A percentile compares a stretch with the other conserved stretches of the same genome.
phyloP scores from a whole-genome alignment of 2,797 vertebrate genomes.

The Glossophaga mutica region DNA sequence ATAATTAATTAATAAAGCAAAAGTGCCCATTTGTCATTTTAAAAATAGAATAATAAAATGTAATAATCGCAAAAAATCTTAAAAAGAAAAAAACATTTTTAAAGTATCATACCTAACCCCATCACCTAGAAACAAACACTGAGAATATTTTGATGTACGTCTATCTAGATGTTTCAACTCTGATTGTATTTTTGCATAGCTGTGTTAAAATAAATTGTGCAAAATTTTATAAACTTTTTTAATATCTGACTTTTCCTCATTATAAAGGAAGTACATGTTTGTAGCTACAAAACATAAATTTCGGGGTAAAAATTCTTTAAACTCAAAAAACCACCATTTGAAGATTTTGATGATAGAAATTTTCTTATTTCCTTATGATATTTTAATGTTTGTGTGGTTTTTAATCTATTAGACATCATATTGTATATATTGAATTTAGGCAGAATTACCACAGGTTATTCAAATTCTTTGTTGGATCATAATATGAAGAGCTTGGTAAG shows the following conservation, averaged over 20 bases:
- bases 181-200: neutral
- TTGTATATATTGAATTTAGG: neutral
- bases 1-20: neutral
- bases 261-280: neutral
- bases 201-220: neutral
- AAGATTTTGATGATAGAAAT: neutral
- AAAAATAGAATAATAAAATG: neutral
- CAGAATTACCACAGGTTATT: neutral
- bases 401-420: neutral
- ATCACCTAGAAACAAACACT: neutral
- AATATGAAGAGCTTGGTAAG: neutral
- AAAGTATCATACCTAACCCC: neutral
- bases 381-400: neutral
- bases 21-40: neutral
- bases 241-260: neutral
- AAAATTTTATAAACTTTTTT: neutral
- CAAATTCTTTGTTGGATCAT: neutral
- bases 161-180: neutral
- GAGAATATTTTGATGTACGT: neutral
- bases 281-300: neutral
- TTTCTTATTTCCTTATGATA: neutral
- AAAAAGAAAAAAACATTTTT: neutral
- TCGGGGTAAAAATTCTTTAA: neutral
- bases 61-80: neutral
- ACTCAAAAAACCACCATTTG: neutral